Evolutionary conservation across 2,888 invertebrate genomes (phyloP).

Genomic region (Microplitis manilae): DNA sequence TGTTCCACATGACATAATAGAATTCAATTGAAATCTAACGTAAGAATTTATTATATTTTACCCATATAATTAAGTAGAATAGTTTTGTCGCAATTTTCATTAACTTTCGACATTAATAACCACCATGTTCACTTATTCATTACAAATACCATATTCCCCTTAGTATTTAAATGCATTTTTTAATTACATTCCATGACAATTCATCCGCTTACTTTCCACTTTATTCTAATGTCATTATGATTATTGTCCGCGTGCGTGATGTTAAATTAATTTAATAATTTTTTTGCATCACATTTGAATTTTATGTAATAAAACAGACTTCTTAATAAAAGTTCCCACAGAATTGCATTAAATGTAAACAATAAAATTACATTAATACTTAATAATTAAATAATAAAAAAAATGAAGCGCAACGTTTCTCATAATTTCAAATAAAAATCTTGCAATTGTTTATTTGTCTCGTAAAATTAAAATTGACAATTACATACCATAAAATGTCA

Average conservation of each 20-base stretch:
- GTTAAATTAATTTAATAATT: conserved; percentile 21
- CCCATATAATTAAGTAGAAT: neutral
- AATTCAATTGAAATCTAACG: neutral
- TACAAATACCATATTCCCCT: neutral
- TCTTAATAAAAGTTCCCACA: neutral
- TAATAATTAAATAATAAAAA: neutral
- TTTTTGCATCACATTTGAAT: conserved; percentile 34
- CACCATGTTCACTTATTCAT: neutral
- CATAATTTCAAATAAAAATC: neutral
- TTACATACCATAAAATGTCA: neutral
- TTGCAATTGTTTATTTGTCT: neutral
- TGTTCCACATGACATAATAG: neutral
- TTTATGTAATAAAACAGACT: conserved; percentile 11
- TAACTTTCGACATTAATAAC: neutral
- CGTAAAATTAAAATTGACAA: neutral
- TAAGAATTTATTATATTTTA: neutral
- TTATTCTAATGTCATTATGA: conserved; percentile 9
- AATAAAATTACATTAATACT: neutral
- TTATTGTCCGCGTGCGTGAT: conserved; percentile 28
- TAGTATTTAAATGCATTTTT: neutral
- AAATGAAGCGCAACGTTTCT: neutral
- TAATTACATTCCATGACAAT: conserved; percentile 11
- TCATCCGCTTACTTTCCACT: conserved; percentile 21
- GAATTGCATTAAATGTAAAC: neutral
- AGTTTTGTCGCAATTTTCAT: neutral